These are phyloP conservation scores for Dasypolia templi DNA, from an alignment of 2,888 invertebrate species.

Conservation along the genomic window DNA sequence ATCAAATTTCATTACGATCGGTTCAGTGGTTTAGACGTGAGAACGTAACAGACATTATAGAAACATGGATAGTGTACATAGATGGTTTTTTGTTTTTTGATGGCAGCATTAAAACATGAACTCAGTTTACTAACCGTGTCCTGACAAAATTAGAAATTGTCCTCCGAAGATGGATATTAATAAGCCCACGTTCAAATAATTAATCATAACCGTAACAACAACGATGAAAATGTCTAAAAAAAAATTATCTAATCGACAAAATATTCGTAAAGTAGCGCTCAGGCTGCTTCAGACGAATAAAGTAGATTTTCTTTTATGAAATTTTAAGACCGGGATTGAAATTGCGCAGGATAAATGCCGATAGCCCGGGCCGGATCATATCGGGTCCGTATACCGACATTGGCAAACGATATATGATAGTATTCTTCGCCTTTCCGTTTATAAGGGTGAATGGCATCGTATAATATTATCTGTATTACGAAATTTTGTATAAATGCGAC, in stretches of 20 bases:
- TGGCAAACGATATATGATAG: slow-evolving; percentile 57
- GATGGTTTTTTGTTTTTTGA: too few relatives aligned
- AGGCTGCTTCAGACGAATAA: slow-evolving; percentile 22
- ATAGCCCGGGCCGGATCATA: slow-evolving; percentile 51
- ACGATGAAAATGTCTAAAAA: background rate
- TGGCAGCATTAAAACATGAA: background rate
- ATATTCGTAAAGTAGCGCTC: slow-evolving; percentile 42
- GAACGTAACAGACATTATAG: too few relatives aligned
- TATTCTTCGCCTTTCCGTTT: slow-evolving; percentile 26
- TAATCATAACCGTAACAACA: background rate
- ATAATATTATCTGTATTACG: slow-evolving; percentile 10
- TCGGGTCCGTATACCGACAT: slow-evolving; percentile 38
- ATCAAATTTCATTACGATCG: too few relatives aligned
- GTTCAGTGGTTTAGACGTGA: too few relatives aligned
- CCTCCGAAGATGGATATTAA: background rate
- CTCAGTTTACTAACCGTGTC: background rate
- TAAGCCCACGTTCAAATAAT: too few relatives aligned
- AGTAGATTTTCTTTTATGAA: slow-evolving; percentile 53
- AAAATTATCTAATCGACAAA: slow-evolving; percentile 22
- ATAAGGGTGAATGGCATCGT: slow-evolving; percentile 41
- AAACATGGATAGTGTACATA: too few relatives aligned
- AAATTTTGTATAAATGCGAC: slow-evolving; percentile 9
- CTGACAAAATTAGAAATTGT: background rate
- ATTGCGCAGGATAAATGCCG: slow-evolving; percentile 52
- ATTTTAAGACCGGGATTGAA: slow-evolving; percentile 56